Evolutionary conservation across 2,888 invertebrate genomes (phyloP), one percentile per base, ranked within the genome.

Genomic region (Philonicus albiceps): DNA sequence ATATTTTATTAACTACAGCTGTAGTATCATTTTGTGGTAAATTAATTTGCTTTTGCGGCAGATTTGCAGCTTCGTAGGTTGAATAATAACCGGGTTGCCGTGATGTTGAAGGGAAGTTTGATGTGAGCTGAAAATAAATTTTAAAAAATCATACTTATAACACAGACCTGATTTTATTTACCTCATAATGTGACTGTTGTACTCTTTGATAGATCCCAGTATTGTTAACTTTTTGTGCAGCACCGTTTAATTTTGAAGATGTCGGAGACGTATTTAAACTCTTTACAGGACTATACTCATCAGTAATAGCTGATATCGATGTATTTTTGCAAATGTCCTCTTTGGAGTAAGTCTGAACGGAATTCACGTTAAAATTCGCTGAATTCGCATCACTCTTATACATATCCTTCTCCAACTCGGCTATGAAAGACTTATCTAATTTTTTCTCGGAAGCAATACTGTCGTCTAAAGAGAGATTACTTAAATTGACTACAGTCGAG

Each of bases 371-470:
- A 30, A 92, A 92, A 88, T 91, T 92, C 86, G 89, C 90, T 1
- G 88, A 89, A 73, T 90, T 89, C 86, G 90, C 55, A 4, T 88
- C 88, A 75, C 86, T 88, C 87, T 88, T 91, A 88, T 92, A 92
- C 90, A 95, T 91, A 89, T 94, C 94, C 89, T 95, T 95, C 90
- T 96, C 95, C 80, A 95, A 90, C 89, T 95, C 95, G 0, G 94
- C 94, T 53, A 95, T 92, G 88, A 95, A 95, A 19, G 93, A 93
- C 8, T 94, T 93, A 89, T 94, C 94, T 22, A 94, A 90, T 89
- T 93, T 92, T 87, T 93, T 93, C 1, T 93, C 92, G 0, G 91
- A 40, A 74, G 49, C 86, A 72, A 64, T 53, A 27, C 43, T 87
- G 53, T 87, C 90, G n/a, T 92, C 90, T 53, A 92, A 80, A 8